Evolutionary conservation across 2,797 vertebrate genomes (phyloP).

Genomic region (Naso thynnoides): DNA sequence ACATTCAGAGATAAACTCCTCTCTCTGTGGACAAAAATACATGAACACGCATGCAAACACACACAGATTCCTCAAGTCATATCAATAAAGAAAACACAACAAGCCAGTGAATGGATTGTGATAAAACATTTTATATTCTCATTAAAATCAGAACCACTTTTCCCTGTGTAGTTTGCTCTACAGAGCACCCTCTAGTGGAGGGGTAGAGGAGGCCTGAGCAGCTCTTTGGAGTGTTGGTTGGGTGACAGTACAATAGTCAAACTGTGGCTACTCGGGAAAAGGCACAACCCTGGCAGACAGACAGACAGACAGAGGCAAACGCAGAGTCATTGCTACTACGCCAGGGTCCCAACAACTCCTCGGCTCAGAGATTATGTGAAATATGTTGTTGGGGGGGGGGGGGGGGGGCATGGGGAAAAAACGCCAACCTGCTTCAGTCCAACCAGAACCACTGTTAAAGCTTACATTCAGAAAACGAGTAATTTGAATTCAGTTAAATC

Average conservation of each 20-base stretch:
- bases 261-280: constrained; percentile 58
- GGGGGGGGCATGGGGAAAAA: constrained; percentile 37
- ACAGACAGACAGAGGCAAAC: constrained; percentile 37
- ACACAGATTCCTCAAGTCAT: not conserved
- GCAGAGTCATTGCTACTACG: constrained; percentile 42
- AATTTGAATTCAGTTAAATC: constrained; percentile 68
- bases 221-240: constrained; percentile 75
- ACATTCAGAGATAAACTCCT: no score
- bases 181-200: constrained; percentile 65
- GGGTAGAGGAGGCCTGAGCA: constrained; percentile 56
- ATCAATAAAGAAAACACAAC: constrained; percentile 39
- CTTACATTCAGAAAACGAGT: constrained; percentile 79
- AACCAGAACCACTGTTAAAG: constrained; percentile 67
- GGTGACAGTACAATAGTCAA: constrained; percentile 54
- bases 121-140: constrained; percentile 80
- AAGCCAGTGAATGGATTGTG: constrained; percentile 61
- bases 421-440: constrained; percentile 45
- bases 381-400: constrained; percentile 42
- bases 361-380: constrained; percentile 60
- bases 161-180: constrained; percentile 67
- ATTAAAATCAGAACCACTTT: constrained; percentile 76
- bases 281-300: constrained; percentile 63
- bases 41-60: not conserved
- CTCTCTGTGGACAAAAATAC: no score
- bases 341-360: constrained; percentile 44